phyloP scores from a whole-genome alignment of 2,797 vertebrate species.

The Eulemur rubriventer region DNA sequence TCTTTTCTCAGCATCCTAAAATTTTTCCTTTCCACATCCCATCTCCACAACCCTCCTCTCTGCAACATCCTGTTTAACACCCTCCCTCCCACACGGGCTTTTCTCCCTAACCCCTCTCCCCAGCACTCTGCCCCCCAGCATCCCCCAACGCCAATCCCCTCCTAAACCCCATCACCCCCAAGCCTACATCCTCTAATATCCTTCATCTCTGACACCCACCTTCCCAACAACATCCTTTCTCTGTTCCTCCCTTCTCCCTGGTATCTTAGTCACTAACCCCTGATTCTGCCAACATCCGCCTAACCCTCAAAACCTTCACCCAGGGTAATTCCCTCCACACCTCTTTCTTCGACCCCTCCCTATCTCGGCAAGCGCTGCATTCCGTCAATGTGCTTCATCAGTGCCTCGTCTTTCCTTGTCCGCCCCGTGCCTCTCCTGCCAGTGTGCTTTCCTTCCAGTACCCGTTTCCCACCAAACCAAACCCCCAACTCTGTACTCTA shows the following conservation, averaged over 20 bases:
- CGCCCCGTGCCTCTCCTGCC: background rate
- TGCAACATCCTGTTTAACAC: background rate
- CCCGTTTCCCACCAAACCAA: background rate
- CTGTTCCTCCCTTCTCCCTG: background rate
- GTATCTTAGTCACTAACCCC: background rate
- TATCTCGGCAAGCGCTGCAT: rapidly evolving
- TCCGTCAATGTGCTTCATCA: background rate
- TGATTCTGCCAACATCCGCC: background rate
- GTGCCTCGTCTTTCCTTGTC: background rate
- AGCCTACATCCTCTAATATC: background rate
- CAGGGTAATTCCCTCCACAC: background rate
- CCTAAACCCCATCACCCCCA: background rate
- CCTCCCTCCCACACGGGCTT: background rate
- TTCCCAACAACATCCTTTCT: background rate
- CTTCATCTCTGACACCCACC: background rate
- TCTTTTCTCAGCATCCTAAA: background rate
- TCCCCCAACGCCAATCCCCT: background rate
- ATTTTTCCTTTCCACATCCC: background rate
- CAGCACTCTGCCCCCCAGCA: too few relatives aligned
- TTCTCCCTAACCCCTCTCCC: background rate
- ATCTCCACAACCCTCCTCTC: background rate
- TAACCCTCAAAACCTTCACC: background rate
- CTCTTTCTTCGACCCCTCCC: background rate
- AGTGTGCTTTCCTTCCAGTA: rapidly evolving
- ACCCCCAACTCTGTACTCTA: background rate